Evolutionary conservation across 2,888 invertebrate species (phyloP), one percentile per base, ranked within the genome.

Genomic region (Iselma pallidipennis): DNA sequence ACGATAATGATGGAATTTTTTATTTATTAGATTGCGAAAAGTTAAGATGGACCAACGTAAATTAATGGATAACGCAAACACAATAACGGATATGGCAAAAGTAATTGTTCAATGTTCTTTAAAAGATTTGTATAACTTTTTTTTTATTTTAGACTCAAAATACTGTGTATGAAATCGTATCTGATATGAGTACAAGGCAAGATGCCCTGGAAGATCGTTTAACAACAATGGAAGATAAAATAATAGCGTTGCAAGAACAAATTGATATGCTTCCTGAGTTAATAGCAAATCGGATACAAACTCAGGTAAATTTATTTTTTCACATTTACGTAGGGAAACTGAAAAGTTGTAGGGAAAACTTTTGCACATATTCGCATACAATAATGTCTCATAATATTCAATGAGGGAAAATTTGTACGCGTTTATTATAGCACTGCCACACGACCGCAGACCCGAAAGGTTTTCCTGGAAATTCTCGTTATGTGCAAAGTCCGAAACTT

Each of bases 1-100:
- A 59, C 55, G n/a, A n/a, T n/a, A n/a, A n/a, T n/a, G n/a, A n/a
- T n/a, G n/a, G n/a, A n/a, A n/a, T 48, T 19, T 10, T 62, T 55
- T 61, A 65, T 70, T 68, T 85, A 85, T 65, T 82, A 98, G 98
- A 82, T 90, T 99, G 84, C 88, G 99, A 80, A 96, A 98, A 87
- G 98, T 99, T 67, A 99, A 99, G 87, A 96, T 98, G 95, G 98
- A 98, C 86, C 98, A 99, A 86, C 88, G 99, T 81, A 99, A 99
- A 85, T 85, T 99, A 75, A 96, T 96, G 91, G 99, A 99, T 83
- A 98, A 98, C 81, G 96, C 98, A 72, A 98, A 97, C 79, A 98
- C 98, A 63, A 94, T 99, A 82, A 97, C 98, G 63, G 99, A 99
- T 82, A 98, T 99, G 95, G 98, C 98, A 76, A 99, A 99, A 91